Percentiles rank a stretch among this genome's conserved stretches.
Evolutionary conservation across 2,797 vertebrate genomes (phyloP).

Genomic region (Crenichthys baileyi): DNA sequence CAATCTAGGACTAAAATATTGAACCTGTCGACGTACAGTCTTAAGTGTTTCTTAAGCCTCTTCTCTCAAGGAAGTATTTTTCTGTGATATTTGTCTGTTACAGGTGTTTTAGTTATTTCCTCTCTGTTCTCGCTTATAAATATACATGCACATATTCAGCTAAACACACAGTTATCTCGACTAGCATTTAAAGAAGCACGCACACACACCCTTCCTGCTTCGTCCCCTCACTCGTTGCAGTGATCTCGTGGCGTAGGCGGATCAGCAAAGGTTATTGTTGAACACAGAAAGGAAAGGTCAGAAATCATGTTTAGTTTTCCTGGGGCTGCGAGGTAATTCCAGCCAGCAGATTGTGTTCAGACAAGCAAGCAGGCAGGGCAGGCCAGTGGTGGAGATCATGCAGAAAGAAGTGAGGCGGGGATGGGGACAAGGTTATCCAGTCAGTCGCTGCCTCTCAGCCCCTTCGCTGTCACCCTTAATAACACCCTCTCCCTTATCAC

Average conservation of each 20-base stretch:
- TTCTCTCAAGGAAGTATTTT: slow-evolving; percentile 1
- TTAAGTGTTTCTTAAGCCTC: not conserved
- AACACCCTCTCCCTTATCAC: slow-evolving; percentile 83
- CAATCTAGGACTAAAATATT: too few species aligned
- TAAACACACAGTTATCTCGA: slow-evolving; percentile 42
- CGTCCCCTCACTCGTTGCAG: slow-evolving; percentile 54
- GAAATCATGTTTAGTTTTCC: slow-evolving; percentile 87
- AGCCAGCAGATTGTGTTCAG: slow-evolving; percentile 82
- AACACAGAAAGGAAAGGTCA: slow-evolving; percentile 86
- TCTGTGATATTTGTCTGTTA: slow-evolving; percentile 21
- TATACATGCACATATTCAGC: slow-evolving; percentile 49
- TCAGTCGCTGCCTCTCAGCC: slow-evolving; percentile 76
- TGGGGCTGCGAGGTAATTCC: slow-evolving; percentile 81
- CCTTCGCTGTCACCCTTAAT: slow-evolving; percentile 84
- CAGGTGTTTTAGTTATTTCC: slow-evolving; percentile 14
- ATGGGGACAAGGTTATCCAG: slow-evolving; percentile 82
- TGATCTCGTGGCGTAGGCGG: slow-evolving; percentile 64
- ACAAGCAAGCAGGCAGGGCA: slow-evolving; percentile 70
- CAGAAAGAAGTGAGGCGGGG: slow-evolving; percentile 75
- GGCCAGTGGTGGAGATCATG: slow-evolving; percentile 73
- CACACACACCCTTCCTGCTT: slow-evolving; percentile 32
- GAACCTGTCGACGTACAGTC: too few species aligned
- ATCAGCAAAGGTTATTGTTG: slow-evolving; percentile 84
- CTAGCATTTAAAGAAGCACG: slow-evolving; percentile 17
- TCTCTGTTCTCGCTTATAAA: slow-evolving; percentile 13